phyloP scores from a whole-genome alignment of 2,888 invertebrate species.

The Metopia argyrocephala region DNA sequence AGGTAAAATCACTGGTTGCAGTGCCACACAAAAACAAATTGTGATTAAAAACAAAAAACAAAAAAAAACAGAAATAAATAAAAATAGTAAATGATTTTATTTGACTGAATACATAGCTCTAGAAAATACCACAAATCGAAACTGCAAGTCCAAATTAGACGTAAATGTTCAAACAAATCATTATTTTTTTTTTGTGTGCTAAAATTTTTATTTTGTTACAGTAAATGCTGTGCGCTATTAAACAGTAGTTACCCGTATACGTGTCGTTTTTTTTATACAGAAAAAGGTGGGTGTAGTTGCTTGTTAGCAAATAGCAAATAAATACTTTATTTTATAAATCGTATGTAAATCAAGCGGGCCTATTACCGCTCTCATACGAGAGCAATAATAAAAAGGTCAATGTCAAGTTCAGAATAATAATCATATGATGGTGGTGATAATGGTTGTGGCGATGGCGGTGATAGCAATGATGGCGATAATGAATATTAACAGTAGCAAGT shows the following conservation, averaged over 20 bases:
- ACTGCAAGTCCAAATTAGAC: conserved; percentile 21
- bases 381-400: conserved; percentile 47
- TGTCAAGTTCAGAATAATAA: conserved; percentile 63
- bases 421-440: neutral
- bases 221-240: too few relatives aligned
- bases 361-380: neutral
- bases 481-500: conserved; percentile 2
- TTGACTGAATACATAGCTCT: too few relatives aligned
- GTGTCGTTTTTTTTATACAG: too few relatives aligned
- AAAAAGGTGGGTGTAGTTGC: too few relatives aligned
- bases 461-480: neutral
- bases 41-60: conserved; percentile 7
- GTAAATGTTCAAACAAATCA: neutral
- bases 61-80: conserved; percentile 6
- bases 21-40: conserved; percentile 19
- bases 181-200: too few relatives aligned
- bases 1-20: too few relatives aligned
- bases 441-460: neutral
- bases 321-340: conserved; percentile 55
- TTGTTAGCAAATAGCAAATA: too few relatives aligned
- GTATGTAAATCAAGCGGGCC: conserved; percentile 41
- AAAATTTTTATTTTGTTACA: too few relatives aligned
- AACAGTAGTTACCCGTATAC: too few relatives aligned
- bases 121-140: conserved; percentile 4
- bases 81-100: too few relatives aligned